Base-by-base conservation (phyloP, 1,140 invertebrate genomes). In the Cryptotermes secundus region DNA sequence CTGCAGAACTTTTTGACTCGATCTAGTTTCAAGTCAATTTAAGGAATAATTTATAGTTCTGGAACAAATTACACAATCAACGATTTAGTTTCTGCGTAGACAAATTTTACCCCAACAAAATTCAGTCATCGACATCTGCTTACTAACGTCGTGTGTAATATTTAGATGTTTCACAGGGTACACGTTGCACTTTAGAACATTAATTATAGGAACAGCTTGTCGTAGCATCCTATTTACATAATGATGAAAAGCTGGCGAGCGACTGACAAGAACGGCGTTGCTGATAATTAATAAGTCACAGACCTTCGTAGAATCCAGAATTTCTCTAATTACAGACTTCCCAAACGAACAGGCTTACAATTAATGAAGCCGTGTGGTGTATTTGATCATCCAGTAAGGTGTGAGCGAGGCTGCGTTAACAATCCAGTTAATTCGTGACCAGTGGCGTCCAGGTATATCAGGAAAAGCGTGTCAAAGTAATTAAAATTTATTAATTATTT, bases 281-380 rank as follows among this genome's bases (percentile, higher is more conserved):
- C 59, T 72, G 59, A 72, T 72, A 72, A 72, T 72, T 72, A 72
- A 72, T 31, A 72, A 72, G 59, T 72, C 59, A 31, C 59, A 72
- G 59, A 72, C 59, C n/a, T 72, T 72, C 59, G 26, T 72, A 72
- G 59, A 31, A 72, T n/a, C 31, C 59, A 26, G 59, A 72, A 72
- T 72, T n/a, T 72, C 59, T 72, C 59, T 72, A 72, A 72, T 72
- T 72, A 72, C 59, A 72, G 59, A 31, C 59, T 72, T 72, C 31
- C 59, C 59, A 72, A 72, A 72, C 59, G 59, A 72, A 72, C 59
- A 72, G 59, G 19, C 59, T 72, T 72, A 31, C 31, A 72, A 72
- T 72, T 72, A 72, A 72, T 72, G 59, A 72, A n/a, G 59, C 59
- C 26, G 16, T 72, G 59, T 72, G 59, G 26, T 6, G n/a, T 72